Evolutionary conservation across 2,888 invertebrate species (phyloP), one percentile per base, ranked within the genome.

Genomic region (Hypolimnas misippus): DNA sequence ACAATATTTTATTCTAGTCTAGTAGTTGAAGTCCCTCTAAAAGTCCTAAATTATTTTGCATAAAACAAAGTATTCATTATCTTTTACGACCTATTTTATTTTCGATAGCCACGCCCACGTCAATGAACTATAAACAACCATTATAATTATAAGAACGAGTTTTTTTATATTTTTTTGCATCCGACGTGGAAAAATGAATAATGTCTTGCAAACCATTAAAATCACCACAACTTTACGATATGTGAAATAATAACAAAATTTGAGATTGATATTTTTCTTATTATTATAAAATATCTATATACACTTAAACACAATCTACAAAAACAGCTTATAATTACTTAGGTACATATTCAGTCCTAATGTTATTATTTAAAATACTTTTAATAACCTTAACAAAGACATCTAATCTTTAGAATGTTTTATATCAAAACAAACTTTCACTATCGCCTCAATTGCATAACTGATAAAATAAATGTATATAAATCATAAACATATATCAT

Each of bases 281-380:
- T 21, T 46, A 46, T 46, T 21, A 21, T 46, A 5, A 46, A 46
- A 7, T 46, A 3, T n/a, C 25, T 46, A 46, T 16, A 46, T 21
- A 12, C 14, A 46, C 19, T 25, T 16, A 1, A 21, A 21, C n/a
- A 46, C 3, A 42, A 19, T 17, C 10, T 21, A 46, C 12, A 46
- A 46, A 21, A 12, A 19, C 21, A 21, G 12, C 46, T 46, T 46
- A 46, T 6, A 46, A 21, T 46, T 25, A 46, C 46, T 46, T 46
- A 46, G 21, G 19, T 46, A 46, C 21, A 25, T 46, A n/a, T 46
- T 46, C 46, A 46, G 46, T 46, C 46, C 46, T 25, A 46, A 46
- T 5, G n/a, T n/a, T n/a, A 31, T 33, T 17, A 42, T 42, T 42
- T 3, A 17, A 17, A 16, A 42, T 42, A 42, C 17, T 42, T 17